Evolutionary conservation across 92 coral and sea anemone species (phyloP), one percentile per base, ranked within the genome.

Genomic region (Zoanthus gigantus): DNA sequence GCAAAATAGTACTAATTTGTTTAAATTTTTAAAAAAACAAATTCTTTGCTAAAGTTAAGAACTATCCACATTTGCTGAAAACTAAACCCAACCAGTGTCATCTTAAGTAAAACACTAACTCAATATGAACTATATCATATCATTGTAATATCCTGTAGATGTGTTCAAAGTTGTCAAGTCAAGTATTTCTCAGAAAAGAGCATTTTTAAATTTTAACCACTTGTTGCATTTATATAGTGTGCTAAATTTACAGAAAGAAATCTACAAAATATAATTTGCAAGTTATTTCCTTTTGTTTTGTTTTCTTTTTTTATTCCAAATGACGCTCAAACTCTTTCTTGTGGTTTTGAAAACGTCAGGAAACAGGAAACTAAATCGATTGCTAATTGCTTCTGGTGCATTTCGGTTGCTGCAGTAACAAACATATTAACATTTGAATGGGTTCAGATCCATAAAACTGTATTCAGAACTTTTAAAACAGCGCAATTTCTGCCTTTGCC

Each of bases 351-450:
- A 60, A 81, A 65, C 50, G 71, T 45, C 74, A 81, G 75, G 63
- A 63, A 66, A 47, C 85, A 81, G 85, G 85, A 81, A 79, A 54
- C 63, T 9, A 23, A 5, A 34, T 69, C 45, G 67, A 81, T 71
- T 66, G 85, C 63, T 81, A 81, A 81, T 81, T 60, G 85, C 65
- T 81, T 81, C 75, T 48, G 65, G 18, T 66, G 37, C 85, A 53
- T 45, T 65, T 81, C 63, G 53, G 85, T 81, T 81, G 85, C 85
- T 81, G 85, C 58, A 81, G 85, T 71, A 81, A 81, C 85, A 14
- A 46, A 81, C 85, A 23, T 12, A 81, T 46, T 81, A 48, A 53
- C 75, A 81, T 18, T 66, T 81, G 74, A 81, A 81, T 81, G 63
- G 58, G 44, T 81, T 47, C 32, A 31, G 3, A 30, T 12, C 15